Base-by-base conservation (phyloP, 2,113 vertebrate species). In the Lethenteron camtschaticum region DNA sequence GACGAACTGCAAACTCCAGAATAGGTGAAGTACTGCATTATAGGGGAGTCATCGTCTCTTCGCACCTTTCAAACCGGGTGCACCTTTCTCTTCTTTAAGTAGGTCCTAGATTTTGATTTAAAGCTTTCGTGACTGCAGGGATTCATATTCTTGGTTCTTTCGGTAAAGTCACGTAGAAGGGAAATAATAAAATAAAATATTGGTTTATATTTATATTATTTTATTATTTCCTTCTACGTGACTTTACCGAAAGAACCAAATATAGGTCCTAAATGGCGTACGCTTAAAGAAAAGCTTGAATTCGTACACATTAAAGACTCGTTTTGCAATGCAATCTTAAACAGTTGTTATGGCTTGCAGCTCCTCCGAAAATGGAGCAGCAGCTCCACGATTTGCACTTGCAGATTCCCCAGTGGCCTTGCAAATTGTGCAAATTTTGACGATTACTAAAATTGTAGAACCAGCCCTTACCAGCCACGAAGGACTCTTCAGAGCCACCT, bases 381-480 rank as follows among this genome's bases (percentile, higher is more conserved):
- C 10, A 16, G 63, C 63, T 11, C 9, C 63, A 10, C 10, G 10
- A 24, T 66, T 24, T 66, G 63, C 10, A 66, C n/a, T 16, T 66
- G 63, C 63, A n/a, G 10, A 66, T 66, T 66, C 63, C 63, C 8
- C 63, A 9, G 24, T 9, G 24, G 24, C n/a, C 24, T 66, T 66
- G n/a, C 41, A 66, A 9, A 10, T 66, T 8, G 9, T 66, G 60
- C 8, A 66, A 24, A 24, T 11, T 11, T n/a, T 66, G 10, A 8
- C 63, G 63, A n/a, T 66, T 11, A 9, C 24, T 66, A 10, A 66
- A 66, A 66, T 66, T 66, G n/a, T 66, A n/a, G 24, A 9, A 66
- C 63, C 63, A 66, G 10, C 63, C 63, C 63, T 66, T 66, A 66
- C 63, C 24, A 9, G 63, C 63, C n/a, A 66, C 41, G 24, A 66